Evolutionary conservation across 1,140 invertebrate species (phyloP).

Genomic region (Saxidomus purpurata): DNA sequence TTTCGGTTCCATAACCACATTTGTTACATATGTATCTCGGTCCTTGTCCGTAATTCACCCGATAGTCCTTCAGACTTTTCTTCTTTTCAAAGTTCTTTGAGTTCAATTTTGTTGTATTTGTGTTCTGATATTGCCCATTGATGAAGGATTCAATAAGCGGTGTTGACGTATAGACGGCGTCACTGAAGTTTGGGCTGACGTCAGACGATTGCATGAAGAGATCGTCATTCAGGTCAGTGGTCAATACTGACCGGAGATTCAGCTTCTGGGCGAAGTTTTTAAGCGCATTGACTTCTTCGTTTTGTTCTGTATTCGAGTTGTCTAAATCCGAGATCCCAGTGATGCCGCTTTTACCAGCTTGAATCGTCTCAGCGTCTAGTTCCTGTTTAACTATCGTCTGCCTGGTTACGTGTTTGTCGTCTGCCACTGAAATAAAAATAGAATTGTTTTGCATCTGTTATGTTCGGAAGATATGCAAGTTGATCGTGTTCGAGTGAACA

Average conservation of each 20-base stretch:
- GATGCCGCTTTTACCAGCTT: neutral
- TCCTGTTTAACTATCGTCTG: neutral
- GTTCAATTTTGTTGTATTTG: neutral
- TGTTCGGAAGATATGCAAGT: neutral
- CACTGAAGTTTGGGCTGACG: constrained; percentile 41
- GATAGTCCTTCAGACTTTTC: constrained; percentile 52
- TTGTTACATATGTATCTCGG: constrained; percentile 63
- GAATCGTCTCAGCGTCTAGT: neutral
- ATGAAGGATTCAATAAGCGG: constrained; percentile 64
- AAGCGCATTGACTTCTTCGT: constrained; percentile 54
- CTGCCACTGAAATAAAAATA: neutral
- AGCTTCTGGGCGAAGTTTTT: constrained; percentile 57
- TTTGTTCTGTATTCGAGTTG: constrained; percentile 10
- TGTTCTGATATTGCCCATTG: constrained; percentile 29
- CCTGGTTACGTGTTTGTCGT: neutral
- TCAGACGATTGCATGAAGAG: constrained; percentile 32
- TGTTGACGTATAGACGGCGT: constrained; percentile 39
- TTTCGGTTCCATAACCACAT: constrained; percentile 63
- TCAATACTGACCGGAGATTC: constrained; percentile 39
- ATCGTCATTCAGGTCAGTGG: constrained; percentile 43
- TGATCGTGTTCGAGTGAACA: no score
- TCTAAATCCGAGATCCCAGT: neutral
- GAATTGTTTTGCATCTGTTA: neutral
- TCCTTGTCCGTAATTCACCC: constrained; percentile 46
- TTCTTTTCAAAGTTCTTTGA: constrained; percentile 61